phyloP scores from a whole-genome alignment of 2,797 vertebrate genomes.

The Pyrocephalus nanus region DNA sequence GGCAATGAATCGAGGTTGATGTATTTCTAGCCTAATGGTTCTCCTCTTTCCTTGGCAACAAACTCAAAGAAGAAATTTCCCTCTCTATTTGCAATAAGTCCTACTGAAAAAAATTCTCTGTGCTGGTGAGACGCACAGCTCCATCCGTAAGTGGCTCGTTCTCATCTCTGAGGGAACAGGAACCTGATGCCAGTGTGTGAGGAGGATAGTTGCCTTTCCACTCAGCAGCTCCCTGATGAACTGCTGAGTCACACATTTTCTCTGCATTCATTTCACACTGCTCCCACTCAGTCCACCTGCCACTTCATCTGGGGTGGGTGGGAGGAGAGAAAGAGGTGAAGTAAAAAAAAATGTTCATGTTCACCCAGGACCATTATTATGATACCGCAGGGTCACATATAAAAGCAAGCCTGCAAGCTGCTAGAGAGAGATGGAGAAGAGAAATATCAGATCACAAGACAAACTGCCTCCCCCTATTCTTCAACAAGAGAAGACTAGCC shows the following conservation, averaged over 20 bases:
- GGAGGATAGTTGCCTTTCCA: constrained; percentile 30
- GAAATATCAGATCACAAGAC: neutral
- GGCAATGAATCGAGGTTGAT: accelerated
- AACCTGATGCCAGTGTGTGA: neutral
- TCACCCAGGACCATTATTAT: neutral
- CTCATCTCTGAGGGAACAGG: neutral
- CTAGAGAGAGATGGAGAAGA: neutral
- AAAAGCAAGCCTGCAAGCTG: constrained; percentile 11
- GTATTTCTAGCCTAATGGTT: neutral
- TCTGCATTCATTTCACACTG: constrained; percentile 57
- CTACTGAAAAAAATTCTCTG: neutral
- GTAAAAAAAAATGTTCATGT: constrained; percentile 21
- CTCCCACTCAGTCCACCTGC: constrained; percentile 73
- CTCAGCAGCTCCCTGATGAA: constrained; percentile 54
- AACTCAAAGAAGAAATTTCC: neutral
- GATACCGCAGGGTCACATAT: neutral
- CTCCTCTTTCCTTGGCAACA: neutral
- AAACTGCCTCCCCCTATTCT: neutral
- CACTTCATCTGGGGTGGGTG: constrained; percentile 63
- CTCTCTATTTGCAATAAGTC: neutral
- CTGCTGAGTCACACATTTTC: constrained; percentile 66
- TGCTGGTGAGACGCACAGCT: neutral
- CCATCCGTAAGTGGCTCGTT: neutral
- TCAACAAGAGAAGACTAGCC: neutral
- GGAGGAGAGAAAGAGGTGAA: constrained; percentile 60